A percentile compares a stretch with the other conserved stretches of the same genome.
Conservation (phyloP, 2,113 vertebrate genomes). For the Microtus oregoni region DNA sequence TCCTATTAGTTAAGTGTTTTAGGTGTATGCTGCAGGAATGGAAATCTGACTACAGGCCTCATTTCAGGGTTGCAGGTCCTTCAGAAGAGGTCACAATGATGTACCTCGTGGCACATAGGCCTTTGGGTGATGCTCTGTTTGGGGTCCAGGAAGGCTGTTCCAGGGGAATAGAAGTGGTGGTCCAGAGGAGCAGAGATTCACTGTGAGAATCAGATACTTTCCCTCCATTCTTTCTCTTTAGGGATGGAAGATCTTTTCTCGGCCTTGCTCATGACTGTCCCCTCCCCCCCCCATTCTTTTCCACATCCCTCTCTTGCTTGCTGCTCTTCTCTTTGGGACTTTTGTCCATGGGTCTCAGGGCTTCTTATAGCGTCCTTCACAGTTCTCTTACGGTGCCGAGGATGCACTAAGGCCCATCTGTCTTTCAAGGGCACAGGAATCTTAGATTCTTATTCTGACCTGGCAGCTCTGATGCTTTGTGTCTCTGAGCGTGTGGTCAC, state of each 20-base stretch:
- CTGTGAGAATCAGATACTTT: neutral
- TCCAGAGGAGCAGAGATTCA: neutral
- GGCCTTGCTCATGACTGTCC: neutral
- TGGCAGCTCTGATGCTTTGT: neutral
- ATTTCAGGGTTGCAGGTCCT: neutral
- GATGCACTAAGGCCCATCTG: neutral
- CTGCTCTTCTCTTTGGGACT: neutral
- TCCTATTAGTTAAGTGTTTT: neutral
- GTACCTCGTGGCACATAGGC: neutral
- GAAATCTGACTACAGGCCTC: neutral
- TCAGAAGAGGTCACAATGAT: neutral
- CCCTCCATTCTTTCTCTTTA: neutral
- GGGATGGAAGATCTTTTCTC: neutral
- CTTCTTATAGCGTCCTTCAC: neutral
- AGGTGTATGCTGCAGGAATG: neutral
- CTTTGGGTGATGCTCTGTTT: neutral
- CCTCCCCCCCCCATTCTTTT: neutral
- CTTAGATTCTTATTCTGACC: neutral
- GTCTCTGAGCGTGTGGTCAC: neutral
- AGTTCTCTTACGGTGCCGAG: neutral
- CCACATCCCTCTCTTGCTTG: accelerated
- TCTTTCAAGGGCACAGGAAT: neutral
- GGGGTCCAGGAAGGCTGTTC: neutral
- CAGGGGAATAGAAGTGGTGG: neutral
- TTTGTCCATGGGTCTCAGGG: neutral